These are phyloP conservation scores for Sarcophaga peregrina DNA, from an alignment of 1,140 invertebrate genomes.

Conservation along the genomic window DNA sequence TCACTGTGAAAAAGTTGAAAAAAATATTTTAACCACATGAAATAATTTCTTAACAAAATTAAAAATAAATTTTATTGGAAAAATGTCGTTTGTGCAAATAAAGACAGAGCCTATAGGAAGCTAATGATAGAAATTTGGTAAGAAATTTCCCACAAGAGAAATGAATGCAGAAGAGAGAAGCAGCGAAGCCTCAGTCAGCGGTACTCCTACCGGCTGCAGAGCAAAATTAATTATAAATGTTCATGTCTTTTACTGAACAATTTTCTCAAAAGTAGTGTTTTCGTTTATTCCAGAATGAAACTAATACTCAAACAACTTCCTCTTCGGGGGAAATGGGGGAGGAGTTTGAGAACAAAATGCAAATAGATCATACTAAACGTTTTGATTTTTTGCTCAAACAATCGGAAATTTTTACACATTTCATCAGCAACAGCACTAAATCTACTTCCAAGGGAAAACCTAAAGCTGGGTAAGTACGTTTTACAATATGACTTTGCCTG, in stretches of 20 bases:
- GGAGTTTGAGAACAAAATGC: constrained; percentile 83
- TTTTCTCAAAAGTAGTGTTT: background rate
- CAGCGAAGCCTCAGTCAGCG: background rate
- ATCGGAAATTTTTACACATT: constrained; percentile 98
- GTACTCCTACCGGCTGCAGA: background rate
- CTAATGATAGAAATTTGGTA: constrained; percentile 61
- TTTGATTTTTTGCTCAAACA: constrained; percentile 97
- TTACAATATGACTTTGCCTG: constrained; percentile 38
- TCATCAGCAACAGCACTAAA: constrained; percentile 84
- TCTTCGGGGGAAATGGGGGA: constrained; percentile 79
- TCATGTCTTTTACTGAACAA: background rate
- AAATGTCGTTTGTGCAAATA: constrained; percentile 55
- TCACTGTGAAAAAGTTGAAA: background rate
- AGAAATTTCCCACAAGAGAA: constrained; percentile 43
- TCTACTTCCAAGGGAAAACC: constrained; percentile 83
- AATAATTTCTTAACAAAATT: background rate
- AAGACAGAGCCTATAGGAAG: constrained; percentile 52
- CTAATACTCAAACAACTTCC: constrained; percentile 76
- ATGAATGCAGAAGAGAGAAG: background rate
- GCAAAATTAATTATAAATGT: background rate
- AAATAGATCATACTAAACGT: constrained; percentile 86
- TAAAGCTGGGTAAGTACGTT: constrained; percentile 68
- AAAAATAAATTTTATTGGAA: background rate
- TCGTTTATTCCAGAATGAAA: constrained; percentile 74
- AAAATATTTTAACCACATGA: background rate